phyloP scores from a whole-genome alignment of 1,140 invertebrate species.

The Adelges cooleyi region DNA sequence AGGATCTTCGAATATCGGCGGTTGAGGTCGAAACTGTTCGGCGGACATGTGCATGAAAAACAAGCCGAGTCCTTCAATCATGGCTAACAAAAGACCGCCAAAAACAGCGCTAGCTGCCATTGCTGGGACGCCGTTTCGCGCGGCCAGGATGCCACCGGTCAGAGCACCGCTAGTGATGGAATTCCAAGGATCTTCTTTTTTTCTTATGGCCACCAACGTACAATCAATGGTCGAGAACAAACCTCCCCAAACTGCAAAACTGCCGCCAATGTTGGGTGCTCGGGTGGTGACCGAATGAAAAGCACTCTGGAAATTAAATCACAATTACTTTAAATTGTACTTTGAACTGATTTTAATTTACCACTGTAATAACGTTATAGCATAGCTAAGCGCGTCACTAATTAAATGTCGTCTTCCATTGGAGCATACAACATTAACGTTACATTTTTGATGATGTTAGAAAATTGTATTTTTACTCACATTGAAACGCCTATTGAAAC shows the following conservation, averaged over 20 bases:
- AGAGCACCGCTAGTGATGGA: constrained; percentile 93
- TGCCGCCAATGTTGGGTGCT: constrained; percentile 84
- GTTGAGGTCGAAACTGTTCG: constrained; percentile 76
- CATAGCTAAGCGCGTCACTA: no score
- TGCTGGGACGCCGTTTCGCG: constrained; percentile 82
- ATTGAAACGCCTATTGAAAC: constrained; percentile 57
- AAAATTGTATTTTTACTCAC: no score
- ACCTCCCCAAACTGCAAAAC: constrained; percentile 89
- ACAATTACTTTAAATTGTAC: not conserved
- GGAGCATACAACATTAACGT: no score
- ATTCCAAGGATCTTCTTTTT: constrained; percentile 98
- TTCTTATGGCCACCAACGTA: constrained; percentile 67
- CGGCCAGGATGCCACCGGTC: constrained; percentile 88
- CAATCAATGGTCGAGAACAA: constrained; percentile 98
- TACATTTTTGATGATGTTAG: no score
- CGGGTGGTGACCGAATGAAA: constrained; percentile 36
- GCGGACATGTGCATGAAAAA: constrained; percentile 77
- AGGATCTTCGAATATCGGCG: constrained; percentile 55
- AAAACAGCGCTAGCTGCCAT: constrained; percentile 94
- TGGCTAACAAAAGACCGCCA: constrained; percentile 81
- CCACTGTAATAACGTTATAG: no score
- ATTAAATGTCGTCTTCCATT: no score
- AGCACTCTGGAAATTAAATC: not conserved
- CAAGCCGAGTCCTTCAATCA: constrained; percentile 92
- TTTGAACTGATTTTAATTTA: no score